Evolutionary conservation across 1,140 invertebrate species (phyloP).

Genomic region (Alviniconcha marisindica): DNA sequence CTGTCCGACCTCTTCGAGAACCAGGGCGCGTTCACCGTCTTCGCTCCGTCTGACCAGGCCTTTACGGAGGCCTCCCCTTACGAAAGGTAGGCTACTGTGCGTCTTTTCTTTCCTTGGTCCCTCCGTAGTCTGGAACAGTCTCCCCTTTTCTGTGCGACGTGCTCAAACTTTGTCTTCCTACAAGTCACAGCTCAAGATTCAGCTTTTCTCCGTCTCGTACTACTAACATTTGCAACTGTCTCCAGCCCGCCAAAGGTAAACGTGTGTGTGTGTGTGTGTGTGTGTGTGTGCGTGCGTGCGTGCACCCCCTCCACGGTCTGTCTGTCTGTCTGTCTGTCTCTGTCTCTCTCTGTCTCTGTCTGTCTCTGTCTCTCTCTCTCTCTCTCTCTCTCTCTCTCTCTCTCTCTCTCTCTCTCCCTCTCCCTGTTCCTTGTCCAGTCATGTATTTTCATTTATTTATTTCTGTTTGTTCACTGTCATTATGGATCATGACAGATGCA

Average conservation of each 20-base stretch:
- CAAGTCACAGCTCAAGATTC: no score
- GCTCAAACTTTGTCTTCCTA: no score
- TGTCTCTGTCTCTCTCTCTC: conserved; percentile 12
- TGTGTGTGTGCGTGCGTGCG: neutral
- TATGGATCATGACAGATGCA: no score
- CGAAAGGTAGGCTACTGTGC: conserved; percentile 13
- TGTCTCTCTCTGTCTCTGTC: conserved; percentile 13
- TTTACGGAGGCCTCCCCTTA: conserved; percentile 27
- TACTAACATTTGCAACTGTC: no score
- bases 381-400: neutral
- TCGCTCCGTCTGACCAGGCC: conserved; percentile 45
- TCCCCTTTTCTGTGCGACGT: no score
- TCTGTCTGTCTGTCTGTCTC: conserved; percentile 27
- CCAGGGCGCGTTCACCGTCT: conserved; percentile 48
- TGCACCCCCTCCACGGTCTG: conserved; percentile 6
- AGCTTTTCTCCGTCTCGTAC: no score
- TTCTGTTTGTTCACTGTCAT: no score
- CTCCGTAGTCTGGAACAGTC: neutral
- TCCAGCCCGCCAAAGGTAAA: no score
- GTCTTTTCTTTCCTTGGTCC: neutral
- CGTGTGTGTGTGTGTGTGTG: neutral
- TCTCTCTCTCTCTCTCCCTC: neutral
- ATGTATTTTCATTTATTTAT: neutral
- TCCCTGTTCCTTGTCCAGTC: neutral
- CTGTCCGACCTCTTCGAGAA: conserved; percentile 38